These are phyloP conservation scores for Sebastolobus alascanus DNA, from an alignment of 2,797 vertebrate species.

Conservation along the genomic window DNA sequence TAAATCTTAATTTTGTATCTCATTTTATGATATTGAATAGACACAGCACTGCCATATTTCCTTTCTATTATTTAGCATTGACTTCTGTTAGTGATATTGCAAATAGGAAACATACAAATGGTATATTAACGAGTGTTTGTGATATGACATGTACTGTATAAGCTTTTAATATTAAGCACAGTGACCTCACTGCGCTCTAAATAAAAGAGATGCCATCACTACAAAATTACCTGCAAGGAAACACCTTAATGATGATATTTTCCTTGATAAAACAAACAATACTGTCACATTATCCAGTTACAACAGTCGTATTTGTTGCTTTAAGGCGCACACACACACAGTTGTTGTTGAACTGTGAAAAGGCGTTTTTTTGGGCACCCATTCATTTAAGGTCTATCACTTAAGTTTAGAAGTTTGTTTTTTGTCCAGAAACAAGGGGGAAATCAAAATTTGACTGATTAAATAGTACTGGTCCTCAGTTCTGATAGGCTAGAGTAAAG, in stretches of 20 bases:
- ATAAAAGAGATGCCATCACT: background rate
- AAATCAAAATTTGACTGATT: background rate
- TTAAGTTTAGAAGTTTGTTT: background rate
- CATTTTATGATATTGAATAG: background rate
- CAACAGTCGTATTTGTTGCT: background rate
- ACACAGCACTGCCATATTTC: background rate
- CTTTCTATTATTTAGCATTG: background rate
- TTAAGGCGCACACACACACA: background rate
- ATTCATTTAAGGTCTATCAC: background rate
- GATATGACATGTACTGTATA: background rate
- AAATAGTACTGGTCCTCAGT: background rate
- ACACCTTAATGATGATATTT: slow-evolving; percentile 2
- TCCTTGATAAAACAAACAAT: slow-evolving; percentile 4
- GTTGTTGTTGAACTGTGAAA: background rate
- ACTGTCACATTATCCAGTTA: background rate
- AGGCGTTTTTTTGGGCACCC: background rate
- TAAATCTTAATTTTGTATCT: background rate
- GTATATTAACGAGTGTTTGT: background rate
- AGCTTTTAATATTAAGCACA: background rate
- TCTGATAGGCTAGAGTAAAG: background rate
- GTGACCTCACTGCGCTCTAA: background rate
- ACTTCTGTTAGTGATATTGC: background rate
- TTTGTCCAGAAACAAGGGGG: background rate
- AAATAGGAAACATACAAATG: background rate
- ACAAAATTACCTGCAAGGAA: background rate